Percentiles rank a stretch among this genome's conserved stretches.
phyloP scores from a whole-genome alignment of 1,140 invertebrate genomes.

The Danaus plexippus region DNA sequence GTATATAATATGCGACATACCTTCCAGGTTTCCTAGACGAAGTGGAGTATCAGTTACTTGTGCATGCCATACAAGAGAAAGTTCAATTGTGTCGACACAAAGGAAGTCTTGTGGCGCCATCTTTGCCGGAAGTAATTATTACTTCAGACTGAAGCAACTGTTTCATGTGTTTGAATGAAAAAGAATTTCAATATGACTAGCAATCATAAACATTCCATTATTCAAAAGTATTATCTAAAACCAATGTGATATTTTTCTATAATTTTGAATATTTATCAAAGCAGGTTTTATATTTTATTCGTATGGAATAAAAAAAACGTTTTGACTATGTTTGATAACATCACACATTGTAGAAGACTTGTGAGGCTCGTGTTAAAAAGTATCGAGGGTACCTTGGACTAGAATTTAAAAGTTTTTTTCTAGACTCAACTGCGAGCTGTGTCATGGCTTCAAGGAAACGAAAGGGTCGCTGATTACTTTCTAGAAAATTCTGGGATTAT shows the following conservation, averaged over 20 bases:
- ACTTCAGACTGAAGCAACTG: not conserved
- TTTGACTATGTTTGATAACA: no score
- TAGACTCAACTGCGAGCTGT: constrained; percentile 54
- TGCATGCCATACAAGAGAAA: constrained; percentile 52
- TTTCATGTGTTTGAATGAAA: no score
- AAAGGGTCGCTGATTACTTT: constrained; percentile 53
- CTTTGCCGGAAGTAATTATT: constrained; percentile 47
- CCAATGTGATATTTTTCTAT: no score
- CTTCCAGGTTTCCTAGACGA: constrained; percentile 54
- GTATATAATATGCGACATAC: not conserved
- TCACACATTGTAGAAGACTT: no score
- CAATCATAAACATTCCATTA: no score
- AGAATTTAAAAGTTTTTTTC: constrained; percentile 2
- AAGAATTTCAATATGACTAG: no score
- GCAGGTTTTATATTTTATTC: no score
- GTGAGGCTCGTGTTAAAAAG: no score
- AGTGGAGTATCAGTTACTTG: constrained; percentile 52
- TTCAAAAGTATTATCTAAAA: no score
- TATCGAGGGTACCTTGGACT: no score
- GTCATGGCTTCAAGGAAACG: constrained; percentile 57
- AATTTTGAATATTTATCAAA: no score
- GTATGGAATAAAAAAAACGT: no score
- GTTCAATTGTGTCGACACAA: constrained; percentile 54
- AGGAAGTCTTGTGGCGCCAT: constrained; percentile 55
- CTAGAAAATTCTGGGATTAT: constrained; percentile 56